Evolutionary conservation across 2,888 invertebrate genomes (phyloP).

Genomic region (Congeria kusceri): DNA sequence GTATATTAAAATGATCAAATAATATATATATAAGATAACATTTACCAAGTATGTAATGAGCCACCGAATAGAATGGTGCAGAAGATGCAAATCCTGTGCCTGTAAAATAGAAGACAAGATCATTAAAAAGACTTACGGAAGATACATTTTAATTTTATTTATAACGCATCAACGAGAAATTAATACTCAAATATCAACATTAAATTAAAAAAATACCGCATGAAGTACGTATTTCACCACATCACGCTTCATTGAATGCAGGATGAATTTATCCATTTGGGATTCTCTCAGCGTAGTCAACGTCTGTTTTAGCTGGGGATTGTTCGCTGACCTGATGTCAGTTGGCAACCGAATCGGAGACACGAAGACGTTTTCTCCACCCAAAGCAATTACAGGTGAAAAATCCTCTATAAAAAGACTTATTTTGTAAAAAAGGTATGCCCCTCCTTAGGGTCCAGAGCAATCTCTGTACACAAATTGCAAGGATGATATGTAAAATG

Average conservation of each 20-base stretch:
- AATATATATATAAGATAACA: background rate
- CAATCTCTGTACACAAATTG: too few relatives aligned
- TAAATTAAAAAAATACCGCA: constrained; percentile 66
- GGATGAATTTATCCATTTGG: constrained; percentile 74
- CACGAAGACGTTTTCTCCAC: constrained; percentile 70
- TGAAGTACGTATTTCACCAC: constrained; percentile 74
- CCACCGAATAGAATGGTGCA: constrained; percentile 79
- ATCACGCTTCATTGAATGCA: constrained; percentile 77
- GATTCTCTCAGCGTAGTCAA: constrained; percentile 75
- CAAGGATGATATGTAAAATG: too few relatives aligned
- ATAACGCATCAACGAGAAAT: background rate
- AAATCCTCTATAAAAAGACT: constrained; percentile 78
- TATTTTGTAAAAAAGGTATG: too few relatives aligned
- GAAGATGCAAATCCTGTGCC: constrained; percentile 77
- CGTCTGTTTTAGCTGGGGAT: constrained; percentile 72
- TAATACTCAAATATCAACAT: background rate
- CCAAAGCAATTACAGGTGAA: constrained; percentile 75
- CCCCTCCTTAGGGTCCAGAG: too few relatives aligned
- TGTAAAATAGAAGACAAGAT: constrained; percentile 48
- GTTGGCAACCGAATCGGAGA: constrained; percentile 77
- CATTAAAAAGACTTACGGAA: background rate
- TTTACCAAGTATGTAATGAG: constrained; percentile 80
- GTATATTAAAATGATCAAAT: too few relatives aligned
- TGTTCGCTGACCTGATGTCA: constrained; percentile 60
- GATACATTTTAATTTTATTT: background rate